A percentile compares a stretch with the other conserved stretches of the same genome.
Evolutionary conservation across 1,140 invertebrate genomes (phyloP).

Genomic region (Telenomus remus): DNA sequence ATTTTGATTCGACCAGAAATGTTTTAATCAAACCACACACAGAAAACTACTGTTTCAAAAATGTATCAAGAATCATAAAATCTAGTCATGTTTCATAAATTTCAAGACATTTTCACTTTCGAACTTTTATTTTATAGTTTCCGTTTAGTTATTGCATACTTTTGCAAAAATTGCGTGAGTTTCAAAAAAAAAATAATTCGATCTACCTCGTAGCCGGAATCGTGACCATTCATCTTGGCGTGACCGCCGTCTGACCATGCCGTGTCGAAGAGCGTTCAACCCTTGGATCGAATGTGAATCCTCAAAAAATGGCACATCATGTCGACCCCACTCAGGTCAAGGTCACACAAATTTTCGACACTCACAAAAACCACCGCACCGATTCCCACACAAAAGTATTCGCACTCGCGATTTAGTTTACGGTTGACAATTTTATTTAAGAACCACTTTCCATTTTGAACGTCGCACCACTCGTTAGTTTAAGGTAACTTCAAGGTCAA

Average conservation of each 20-base stretch:
- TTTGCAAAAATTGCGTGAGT: not conserved
- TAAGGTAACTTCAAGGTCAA: slow-evolving; percentile 5
- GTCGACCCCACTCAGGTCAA: slow-evolving; percentile 26
- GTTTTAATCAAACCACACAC: too few species aligned
- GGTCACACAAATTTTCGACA: not conserved
- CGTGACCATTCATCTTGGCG: slow-evolving; percentile 72
- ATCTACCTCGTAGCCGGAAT: slow-evolving; percentile 67
- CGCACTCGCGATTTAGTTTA: not conserved
- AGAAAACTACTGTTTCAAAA: too few species aligned
- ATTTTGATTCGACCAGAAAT: not conserved
- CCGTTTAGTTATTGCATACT: not conserved
- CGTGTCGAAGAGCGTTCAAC: slow-evolving; percentile 45
- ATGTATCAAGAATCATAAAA: too few species aligned
- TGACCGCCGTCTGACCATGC: slow-evolving; percentile 68
- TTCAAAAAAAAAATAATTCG: not conserved
- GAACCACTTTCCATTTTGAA: not conserved
- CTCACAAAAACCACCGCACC: not conserved
- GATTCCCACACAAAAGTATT: slow-evolving; percentile 14
- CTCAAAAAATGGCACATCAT: slow-evolving; percentile 35
- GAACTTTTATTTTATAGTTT: not conserved
- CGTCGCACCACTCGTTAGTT: not conserved
- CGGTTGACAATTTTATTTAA: not conserved
- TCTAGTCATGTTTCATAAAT: too few species aligned
- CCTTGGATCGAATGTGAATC: slow-evolving; percentile 19
- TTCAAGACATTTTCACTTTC: not conserved